Conservation (phyloP, 1,140 invertebrate species). For the Caenorhabditis brenneri region DNA sequence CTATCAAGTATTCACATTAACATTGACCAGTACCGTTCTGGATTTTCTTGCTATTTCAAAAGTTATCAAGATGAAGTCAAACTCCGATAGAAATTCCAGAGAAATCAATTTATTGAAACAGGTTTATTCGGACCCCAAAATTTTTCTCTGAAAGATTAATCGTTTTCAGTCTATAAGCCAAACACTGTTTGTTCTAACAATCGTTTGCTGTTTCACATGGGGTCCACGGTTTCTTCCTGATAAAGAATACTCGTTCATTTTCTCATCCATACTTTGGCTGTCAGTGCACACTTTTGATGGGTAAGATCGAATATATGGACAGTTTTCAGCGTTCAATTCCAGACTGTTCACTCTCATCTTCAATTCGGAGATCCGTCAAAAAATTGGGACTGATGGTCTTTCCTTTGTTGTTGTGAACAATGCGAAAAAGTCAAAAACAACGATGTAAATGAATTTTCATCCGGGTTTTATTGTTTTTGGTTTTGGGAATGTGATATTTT, state of each 20-base stretch:
- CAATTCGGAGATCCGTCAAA: not conserved
- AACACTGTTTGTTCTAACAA: not conserved
- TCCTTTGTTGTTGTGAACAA: not conserved
- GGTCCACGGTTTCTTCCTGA: not conserved
- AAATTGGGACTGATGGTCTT: not conserved
- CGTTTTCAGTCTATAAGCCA: not conserved
- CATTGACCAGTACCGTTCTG: not conserved
- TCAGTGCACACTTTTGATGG: not conserved
- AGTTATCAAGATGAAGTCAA: not conserved
- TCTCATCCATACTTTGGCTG: not conserved
- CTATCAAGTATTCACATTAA: constrained; percentile 5
- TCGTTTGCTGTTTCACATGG: not conserved
- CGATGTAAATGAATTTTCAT: no score
- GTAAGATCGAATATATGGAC: not conserved
- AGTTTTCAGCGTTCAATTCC: not conserved
- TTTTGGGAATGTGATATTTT: no score
- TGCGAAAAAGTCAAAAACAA: no score
- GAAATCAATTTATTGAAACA: not conserved
- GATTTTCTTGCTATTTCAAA: not conserved
- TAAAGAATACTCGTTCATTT: not conserved
- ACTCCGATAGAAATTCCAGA: not conserved
- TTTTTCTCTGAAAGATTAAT: not conserved
- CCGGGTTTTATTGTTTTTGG: no score
- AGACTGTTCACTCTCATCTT: not conserved
- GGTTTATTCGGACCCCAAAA: not conserved